phyloP scores from a whole-genome alignment of 2,888 invertebrate genomes.

The Clistopyga incitator region DNA sequence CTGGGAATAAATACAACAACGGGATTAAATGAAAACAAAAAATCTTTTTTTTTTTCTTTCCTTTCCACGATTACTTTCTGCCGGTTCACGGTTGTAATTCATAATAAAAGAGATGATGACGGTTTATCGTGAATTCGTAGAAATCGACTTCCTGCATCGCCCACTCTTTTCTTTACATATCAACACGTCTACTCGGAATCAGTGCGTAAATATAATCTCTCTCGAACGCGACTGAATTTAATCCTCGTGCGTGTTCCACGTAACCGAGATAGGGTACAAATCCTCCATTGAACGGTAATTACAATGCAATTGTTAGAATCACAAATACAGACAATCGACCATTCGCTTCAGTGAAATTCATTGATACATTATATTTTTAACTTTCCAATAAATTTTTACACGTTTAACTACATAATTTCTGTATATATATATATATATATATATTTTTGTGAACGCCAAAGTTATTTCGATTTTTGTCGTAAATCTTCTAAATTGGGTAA shows the following conservation, averaged over 20 bases:
- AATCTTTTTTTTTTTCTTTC: not conserved
- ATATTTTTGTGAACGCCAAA: too few relatives aligned
- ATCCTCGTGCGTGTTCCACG: not conserved
- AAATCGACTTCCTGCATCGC: not conserved
- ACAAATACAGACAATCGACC: not conserved
- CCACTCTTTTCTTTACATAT: slow-evolving; percentile 4
- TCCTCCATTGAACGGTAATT: not conserved
- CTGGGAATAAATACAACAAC: not conserved
- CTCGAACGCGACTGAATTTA: not conserved
- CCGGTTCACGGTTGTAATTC: slow-evolving; percentile 4
- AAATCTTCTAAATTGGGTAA: too few relatives aligned
- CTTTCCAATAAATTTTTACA: too few relatives aligned
- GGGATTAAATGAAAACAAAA: not conserved
- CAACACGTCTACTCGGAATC: slow-evolving; percentile 19
- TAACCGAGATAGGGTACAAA: not conserved
- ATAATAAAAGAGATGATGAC: slow-evolving; percentile 19
- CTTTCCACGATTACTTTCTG: not conserved
- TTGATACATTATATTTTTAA: too few relatives aligned
- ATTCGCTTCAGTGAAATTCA: too few relatives aligned
- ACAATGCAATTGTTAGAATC: not conserved
- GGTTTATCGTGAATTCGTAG: slow-evolving; percentile 34
- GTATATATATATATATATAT: too few relatives aligned
- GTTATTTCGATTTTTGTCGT: too few relatives aligned
- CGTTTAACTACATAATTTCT: too few relatives aligned
- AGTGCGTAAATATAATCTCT: slow-evolving; percentile 1